These are phyloP conservation scores for Calcarius lapponicus DNA, from an alignment of 2,797 vertebrate genomes.

Conservation along the genomic window DNA sequence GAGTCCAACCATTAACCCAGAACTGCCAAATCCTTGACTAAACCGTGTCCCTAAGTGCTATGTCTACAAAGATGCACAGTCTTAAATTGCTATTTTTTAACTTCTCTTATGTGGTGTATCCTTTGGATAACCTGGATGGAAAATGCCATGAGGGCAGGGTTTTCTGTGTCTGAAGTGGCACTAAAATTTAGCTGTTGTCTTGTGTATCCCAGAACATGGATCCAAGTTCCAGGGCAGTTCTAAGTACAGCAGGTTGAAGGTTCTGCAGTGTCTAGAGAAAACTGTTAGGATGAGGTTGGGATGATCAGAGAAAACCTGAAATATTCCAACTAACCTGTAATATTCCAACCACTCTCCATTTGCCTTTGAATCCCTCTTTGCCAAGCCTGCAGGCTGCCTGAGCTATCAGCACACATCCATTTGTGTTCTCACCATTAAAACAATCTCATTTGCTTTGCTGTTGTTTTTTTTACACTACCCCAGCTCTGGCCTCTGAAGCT, in stretches of 20 bases:
- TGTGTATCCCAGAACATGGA: neutral
- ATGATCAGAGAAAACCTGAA: neutral
- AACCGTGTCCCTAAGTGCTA: neutral
- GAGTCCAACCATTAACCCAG: neutral
- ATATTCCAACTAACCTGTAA: neutral
- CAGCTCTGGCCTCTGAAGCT: conserved; percentile 36
- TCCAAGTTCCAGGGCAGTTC: neutral
- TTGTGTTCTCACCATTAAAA: neutral
- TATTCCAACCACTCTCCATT: neutral
- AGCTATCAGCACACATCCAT: neutral
- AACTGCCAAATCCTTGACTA: neutral
- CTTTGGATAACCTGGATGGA: neutral
- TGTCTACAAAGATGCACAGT: neutral
- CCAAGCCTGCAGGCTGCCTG: neutral
- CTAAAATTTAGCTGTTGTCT: neutral
- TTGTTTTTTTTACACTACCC: conserved; percentile 42
- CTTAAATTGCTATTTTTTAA: neutral
- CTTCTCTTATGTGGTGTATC: fast-evolving
- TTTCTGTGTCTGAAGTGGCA: fast-evolving
- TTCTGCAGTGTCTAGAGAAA: neutral
- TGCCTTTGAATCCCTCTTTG: neutral
- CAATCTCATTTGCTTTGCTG: conserved; percentile 41
- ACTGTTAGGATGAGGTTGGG: neutral
- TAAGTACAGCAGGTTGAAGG: neutral
- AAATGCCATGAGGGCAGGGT: neutral